A percentile compares a stretch with the other conserved stretches of the same genome.
These are phyloP conservation scores for Callitettix versicolor DNA, from an alignment of 1,140 invertebrate genomes.

Conservation along the genomic window DNA sequence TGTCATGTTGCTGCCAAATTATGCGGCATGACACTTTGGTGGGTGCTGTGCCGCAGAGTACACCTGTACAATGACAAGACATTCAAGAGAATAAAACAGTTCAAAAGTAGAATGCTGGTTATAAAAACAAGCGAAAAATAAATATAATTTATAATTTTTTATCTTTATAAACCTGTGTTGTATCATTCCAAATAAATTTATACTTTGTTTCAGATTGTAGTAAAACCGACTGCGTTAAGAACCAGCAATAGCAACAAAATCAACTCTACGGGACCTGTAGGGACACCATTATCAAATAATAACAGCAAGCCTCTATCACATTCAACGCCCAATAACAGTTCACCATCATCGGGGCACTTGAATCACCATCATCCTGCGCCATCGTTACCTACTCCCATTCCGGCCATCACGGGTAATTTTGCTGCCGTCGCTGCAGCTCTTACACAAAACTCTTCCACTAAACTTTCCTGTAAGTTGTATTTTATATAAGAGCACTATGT, in stretches of 20 bases:
- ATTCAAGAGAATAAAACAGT: too few relatives aligned
- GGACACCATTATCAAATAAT: constrained; percentile 5
- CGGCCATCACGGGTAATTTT: constrained; percentile 40
- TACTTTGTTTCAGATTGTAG: constrained; percentile 29
- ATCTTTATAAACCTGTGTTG: too few relatives aligned
- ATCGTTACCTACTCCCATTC: constrained; percentile 7
- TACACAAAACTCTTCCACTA: constrained; percentile 38
- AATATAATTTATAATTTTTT: too few relatives aligned
- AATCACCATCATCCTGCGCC: constrained; percentile 10
- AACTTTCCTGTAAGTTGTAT: constrained; percentile 35
- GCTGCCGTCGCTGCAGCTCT: constrained; percentile 48
- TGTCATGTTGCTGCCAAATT: too few relatives aligned
- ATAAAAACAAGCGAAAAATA: too few relatives aligned
- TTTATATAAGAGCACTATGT: not conserved
- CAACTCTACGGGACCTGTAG: constrained; percentile 30
- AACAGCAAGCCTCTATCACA: constrained; percentile 35
- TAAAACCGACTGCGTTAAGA: constrained; percentile 63
- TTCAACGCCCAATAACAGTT: constrained; percentile 43
- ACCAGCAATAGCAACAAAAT: constrained; percentile 47
- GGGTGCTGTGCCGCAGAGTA: too few relatives aligned
- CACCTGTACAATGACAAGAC: too few relatives aligned
- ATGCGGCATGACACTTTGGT: too few relatives aligned
- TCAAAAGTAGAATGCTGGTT: too few relatives aligned
- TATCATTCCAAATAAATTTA: too few relatives aligned
- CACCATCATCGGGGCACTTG: constrained; percentile 19